phyloP scores from a whole-genome alignment of 2,113 vertebrate genomes.

The Hipposideros armiger region DNA sequence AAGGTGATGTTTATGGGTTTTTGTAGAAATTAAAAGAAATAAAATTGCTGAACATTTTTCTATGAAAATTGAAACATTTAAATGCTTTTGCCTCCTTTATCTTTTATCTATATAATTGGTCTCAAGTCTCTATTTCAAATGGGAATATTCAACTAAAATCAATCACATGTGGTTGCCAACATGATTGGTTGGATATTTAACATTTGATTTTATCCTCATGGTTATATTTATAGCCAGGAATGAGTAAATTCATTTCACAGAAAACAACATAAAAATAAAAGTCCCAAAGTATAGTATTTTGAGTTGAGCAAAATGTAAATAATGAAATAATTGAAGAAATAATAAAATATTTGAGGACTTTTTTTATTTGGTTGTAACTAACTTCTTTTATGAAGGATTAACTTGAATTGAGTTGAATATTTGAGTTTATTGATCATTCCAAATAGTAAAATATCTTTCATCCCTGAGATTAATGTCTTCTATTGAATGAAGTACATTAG shows the following conservation, averaged over 20 bases:
- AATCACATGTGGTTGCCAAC: background rate
- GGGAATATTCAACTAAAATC: background rate
- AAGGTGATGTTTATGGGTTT: background rate
- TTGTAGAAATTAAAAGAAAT: slow-evolving; percentile 44
- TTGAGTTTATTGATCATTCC: background rate
- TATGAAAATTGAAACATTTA: background rate
- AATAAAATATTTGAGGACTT: background rate
- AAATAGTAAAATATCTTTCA: slow-evolving; percentile 26
- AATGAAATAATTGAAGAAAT: background rate
- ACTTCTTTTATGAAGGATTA: slow-evolving; percentile 34
- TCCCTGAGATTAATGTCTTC: background rate
- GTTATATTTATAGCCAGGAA: background rate
- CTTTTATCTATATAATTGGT: background rate
- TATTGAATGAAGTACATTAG: background rate
- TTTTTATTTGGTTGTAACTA: slow-evolving; percentile 14
- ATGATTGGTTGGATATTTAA: background rate
- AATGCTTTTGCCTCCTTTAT: background rate
- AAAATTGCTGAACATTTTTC: background rate
- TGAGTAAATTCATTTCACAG: background rate
- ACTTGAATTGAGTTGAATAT: background rate
- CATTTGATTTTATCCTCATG: background rate
- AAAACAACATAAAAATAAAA: slow-evolving; percentile 9
- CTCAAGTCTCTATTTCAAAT: background rate
- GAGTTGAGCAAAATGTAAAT: background rate
- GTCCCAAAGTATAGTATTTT: background rate